Base-by-base conservation (phyloP, 2,797 vertebrate genomes). In the Echiichthys vipera region DNA sequence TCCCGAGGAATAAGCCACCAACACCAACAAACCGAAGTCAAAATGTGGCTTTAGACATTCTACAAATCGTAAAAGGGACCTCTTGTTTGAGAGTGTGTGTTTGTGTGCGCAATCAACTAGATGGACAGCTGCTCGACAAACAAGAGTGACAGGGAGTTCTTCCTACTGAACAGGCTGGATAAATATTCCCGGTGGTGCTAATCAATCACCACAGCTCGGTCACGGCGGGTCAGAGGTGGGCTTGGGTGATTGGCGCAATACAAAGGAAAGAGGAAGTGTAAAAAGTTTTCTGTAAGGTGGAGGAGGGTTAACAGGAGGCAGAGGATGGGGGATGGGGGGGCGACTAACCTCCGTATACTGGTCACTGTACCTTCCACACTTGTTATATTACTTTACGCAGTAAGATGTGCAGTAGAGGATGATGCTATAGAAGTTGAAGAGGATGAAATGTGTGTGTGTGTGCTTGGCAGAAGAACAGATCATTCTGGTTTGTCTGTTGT, bases 121-220 rank as follows among this genome's bases (percentile, higher is more conserved):
- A 83, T 11, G 50, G 80, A 84, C 84, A 91, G 78, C 89, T 82
- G 87, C 81, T 86, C 14, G 6, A 74, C 77, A 88, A 87, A 89
- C 82, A 84, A n/a, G 45, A 76, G 59, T 24, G 84, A 79, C 81
- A 71, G 69, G 61, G 17, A 68, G 40, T 17, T 71, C 77, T 84
- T 86, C 77, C 83, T 61, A 7, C 83, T 74, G 53, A 76, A 56
- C 77, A 55, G 83, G 47, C 71, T 81, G 83, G 77, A 78, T 88
- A 89, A 89, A 88, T 89, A 89, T 75, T 74, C 77, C 82, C 65
- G 66, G 77, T 83, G 88, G 74, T 18, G 77, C 88, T 85, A 86
- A 90, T 90, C 91, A 91, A 87, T 90, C 87, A 87, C 72, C 80
- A 9, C 66, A 49, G 68, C 59, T 34, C 2, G 27, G 78, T 78